Evolutionary conservation across 2,113 vertebrate species (phyloP).

Genomic region (Hemibagrus wyckioides): DNA sequence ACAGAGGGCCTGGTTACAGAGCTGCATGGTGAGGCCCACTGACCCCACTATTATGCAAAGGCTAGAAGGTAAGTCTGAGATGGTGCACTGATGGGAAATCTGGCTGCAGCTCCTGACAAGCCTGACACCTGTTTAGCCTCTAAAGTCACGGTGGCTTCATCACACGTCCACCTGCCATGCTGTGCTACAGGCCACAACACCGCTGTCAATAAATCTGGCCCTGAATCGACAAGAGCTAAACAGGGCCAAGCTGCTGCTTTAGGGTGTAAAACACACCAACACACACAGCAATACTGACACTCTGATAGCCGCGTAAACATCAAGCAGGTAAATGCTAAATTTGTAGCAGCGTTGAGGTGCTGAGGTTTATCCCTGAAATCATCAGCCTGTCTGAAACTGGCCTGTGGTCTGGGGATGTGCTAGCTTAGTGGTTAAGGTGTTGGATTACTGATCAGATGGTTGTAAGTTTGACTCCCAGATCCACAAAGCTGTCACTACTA

Average conservation of each 20-base stretch:
- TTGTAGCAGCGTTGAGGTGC: background rate
- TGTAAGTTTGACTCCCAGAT: no score
- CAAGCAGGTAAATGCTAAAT: background rate
- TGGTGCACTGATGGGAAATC: background rate
- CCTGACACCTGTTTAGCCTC: slow-evolving; percentile 27
- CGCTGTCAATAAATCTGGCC: slow-evolving; percentile 12
- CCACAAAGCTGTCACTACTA: no score
- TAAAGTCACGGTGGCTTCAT: background rate
- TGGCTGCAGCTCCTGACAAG: slow-evolving; percentile 6
- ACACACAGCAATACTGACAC: background rate
- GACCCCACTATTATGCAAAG: background rate
- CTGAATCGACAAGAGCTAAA: background rate
- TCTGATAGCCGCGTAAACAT: background rate
- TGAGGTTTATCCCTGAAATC: background rate
- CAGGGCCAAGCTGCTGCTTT: background rate
- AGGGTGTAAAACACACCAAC: background rate
- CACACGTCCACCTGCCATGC: background rate
- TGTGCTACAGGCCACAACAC: background rate
- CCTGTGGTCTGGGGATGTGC: no score
- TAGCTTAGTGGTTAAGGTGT: no score
- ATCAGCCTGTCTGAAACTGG: background rate
- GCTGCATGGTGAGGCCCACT: background rate
- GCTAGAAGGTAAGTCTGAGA: slow-evolving; percentile 8
- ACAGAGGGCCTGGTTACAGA: background rate
- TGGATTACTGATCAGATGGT: no score